phyloP scores from a whole-genome alignment of 2,888 invertebrate species.

The Ferrisia virgata region DNA sequence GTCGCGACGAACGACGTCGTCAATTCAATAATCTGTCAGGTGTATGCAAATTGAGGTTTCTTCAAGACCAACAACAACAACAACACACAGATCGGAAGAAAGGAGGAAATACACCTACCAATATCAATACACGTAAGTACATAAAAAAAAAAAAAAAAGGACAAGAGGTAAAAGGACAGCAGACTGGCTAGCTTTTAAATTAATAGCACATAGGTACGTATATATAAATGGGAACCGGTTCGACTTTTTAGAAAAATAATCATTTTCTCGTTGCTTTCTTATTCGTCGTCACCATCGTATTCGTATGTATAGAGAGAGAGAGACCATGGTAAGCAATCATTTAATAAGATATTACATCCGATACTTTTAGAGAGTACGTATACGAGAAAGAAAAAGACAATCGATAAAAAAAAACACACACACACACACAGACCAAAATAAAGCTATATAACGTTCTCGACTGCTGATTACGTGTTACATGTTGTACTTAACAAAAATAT shows the following conservation, averaged over 20 bases:
- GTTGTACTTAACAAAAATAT: background rate
- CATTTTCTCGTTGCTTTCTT: conserved; percentile 7
- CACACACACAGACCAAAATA: no score
- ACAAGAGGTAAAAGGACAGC: background rate
- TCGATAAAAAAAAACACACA: background rate
- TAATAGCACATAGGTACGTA: no score
- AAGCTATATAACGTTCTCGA: no score
- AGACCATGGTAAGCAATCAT: background rate
- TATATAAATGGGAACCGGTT: background rate
- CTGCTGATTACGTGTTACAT: background rate
- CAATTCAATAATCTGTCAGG: no score
- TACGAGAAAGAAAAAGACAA: background rate
- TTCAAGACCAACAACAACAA: background rate
- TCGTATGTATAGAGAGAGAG: no score
- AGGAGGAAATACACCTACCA: background rate
- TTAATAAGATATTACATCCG: background rate
- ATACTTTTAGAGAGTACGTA: background rate
- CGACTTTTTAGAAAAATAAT: background rate
- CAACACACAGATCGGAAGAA: background rate
- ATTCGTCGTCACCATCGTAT: background rate
- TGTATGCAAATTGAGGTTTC: no score
- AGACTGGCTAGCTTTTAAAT: background rate
- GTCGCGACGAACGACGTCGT: no score
- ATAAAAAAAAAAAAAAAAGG: background rate
- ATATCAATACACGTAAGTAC: background rate